A percentile compares a stretch with the other conserved stretches of the same genome.
These are phyloP conservation scores for Plemyria rubiginata DNA, from an alignment of 2,888 invertebrate genomes.

Conservation along the genomic window DNA sequence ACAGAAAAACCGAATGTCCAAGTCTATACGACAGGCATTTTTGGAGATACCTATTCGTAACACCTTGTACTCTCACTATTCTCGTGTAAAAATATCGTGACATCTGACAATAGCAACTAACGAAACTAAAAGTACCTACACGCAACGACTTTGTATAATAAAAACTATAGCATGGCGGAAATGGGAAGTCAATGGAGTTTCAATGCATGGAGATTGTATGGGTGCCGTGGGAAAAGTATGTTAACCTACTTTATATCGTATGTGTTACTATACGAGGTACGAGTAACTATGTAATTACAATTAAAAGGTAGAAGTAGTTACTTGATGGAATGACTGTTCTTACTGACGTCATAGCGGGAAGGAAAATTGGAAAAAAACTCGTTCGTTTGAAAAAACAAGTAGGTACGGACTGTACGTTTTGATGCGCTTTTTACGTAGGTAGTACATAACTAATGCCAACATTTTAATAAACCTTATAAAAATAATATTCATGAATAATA, in stretches of 20 bases:
- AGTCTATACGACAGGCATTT: too few relatives aligned
- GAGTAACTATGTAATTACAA: background rate
- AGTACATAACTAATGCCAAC: too few relatives aligned
- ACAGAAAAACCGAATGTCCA: too few relatives aligned
- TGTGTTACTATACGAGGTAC: background rate
- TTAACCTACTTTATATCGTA: slow-evolving; percentile 20
- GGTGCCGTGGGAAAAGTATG: slow-evolving; percentile 33
- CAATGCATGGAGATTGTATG: slow-evolving; percentile 28
- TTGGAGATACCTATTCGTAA: too few relatives aligned
- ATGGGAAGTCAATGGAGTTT: slow-evolving; percentile 35
- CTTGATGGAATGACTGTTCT: background rate
- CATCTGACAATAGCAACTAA: too few relatives aligned
- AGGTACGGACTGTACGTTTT: too few relatives aligned
- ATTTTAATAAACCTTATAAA: too few relatives aligned
- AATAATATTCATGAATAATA: too few relatives aligned
- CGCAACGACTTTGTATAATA: slow-evolving; percentile 23
- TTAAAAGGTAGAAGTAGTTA: background rate
- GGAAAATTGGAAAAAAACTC: background rate
- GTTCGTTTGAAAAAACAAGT: too few relatives aligned
- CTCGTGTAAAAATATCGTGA: too few relatives aligned
- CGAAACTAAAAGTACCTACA: slow-evolving; percentile 20
- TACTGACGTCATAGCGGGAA: background rate
- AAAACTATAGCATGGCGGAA: slow-evolving; percentile 39
- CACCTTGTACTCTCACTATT: too few relatives aligned
- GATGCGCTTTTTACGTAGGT: too few relatives aligned